Evolutionary conservation across 2,113 vertebrate genomes (phyloP).

Genomic region (Cebus imitator): DNA sequence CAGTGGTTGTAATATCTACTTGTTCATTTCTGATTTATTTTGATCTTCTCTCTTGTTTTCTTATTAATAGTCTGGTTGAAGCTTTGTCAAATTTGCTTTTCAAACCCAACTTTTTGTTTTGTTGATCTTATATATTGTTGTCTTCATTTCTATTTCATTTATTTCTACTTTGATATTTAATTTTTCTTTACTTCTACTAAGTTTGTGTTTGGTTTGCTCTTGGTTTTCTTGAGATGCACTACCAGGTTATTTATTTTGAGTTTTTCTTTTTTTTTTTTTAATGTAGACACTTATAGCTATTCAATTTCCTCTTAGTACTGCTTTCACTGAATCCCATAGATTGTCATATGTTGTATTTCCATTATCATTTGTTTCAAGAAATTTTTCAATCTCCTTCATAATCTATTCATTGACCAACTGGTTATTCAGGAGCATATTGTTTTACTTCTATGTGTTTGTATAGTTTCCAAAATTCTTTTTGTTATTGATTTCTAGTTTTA

Average conservation of each 20-base stretch:
- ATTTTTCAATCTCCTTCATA: not conserved
- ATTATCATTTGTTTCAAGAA: not conserved
- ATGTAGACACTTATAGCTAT: not conserved
- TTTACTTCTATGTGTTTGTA: not conserved
- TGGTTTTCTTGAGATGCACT: not conserved
- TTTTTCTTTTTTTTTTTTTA: not conserved
- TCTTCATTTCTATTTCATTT: not conserved
- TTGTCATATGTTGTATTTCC: not conserved
- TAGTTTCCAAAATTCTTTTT: not conserved
- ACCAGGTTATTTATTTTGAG: not conserved
- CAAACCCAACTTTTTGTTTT: not conserved
- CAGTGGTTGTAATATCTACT: not conserved
- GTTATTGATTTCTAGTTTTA: not conserved
- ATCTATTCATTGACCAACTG: not conserved
- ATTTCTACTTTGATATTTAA: not conserved
- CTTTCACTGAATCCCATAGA: not conserved
- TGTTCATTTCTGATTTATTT: not conserved
- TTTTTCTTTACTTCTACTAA: not conserved
- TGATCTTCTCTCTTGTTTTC: not conserved
- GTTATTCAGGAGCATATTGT: not conserved
- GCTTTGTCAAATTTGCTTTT: not conserved
- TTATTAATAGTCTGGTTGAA: not conserved
- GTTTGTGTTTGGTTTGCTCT: not conserved
- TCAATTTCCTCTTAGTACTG: not conserved
- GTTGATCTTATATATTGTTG: not conserved